Evolutionary conservation across 2,797 vertebrate species (phyloP).

Genomic region (Poecilia gillii): DNA sequence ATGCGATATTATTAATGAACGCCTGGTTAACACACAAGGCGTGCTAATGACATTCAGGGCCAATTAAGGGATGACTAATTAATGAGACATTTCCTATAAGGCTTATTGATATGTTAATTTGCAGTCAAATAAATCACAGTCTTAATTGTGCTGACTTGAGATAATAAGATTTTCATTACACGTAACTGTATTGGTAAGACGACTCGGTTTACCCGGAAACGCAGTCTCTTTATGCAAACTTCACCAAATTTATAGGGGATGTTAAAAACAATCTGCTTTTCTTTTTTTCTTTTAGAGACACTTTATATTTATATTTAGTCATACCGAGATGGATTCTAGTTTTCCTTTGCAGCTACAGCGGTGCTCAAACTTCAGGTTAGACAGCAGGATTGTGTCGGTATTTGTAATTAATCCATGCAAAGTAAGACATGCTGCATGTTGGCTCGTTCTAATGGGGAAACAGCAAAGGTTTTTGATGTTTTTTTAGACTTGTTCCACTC

Average conservation of each 20-base stretch:
- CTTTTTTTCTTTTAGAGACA: neutral
- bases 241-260: neutral
- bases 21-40: conserved; percentile 50
- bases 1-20: conserved; percentile 62
- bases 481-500: neutral
- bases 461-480: neutral
- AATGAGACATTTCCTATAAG: conserved; percentile 77
- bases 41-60: conserved; percentile 67
- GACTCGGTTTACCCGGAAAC: conserved; percentile 18
- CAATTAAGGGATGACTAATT: conserved; percentile 79
- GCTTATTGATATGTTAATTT: conserved; percentile 76
- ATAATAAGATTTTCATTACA: conserved; percentile 58
- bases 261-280: neutral
- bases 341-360: neutral
- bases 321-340: conserved; percentile 1
- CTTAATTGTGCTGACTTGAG: conserved; percentile 54
- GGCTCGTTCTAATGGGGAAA: neutral
- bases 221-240: neutral
- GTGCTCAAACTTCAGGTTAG: neutral
- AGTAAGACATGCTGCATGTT: neutral
- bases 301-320: neutral
- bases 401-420: neutral
- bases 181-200: conserved; percentile 44
- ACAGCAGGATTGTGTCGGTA: neutral
- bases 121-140: conserved; percentile 69